These are phyloP conservation scores for Laticauda laticaudata DNA, from an alignment of 2,113 vertebrate genomes.

Conservation along the genomic window DNA sequence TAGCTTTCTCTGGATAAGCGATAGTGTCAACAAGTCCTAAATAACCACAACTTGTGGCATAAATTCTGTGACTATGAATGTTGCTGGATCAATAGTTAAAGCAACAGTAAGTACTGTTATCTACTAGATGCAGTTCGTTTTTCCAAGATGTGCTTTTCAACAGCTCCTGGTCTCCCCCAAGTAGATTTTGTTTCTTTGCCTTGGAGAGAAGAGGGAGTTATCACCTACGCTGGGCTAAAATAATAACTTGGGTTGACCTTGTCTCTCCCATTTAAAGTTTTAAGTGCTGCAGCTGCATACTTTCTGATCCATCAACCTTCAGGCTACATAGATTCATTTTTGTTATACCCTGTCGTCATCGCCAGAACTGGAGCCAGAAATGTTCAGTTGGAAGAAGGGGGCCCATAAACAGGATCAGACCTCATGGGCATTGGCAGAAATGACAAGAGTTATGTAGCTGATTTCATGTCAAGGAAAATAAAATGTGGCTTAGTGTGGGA, in stretches of 20 bases:
- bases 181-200: conserved; percentile 28
- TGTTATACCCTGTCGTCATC: conserved; percentile 18
- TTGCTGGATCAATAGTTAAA: not conserved
- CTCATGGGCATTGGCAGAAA: conserved; percentile 30
- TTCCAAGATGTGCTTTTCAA: conserved; percentile 8
- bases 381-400: not conserved
- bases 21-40: conserved; percentile 24
- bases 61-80: conserved; percentile 14
- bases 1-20: conserved; percentile 15
- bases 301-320: not conserved
- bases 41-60: conserved; percentile 17
- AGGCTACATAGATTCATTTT: conserved; percentile 24
- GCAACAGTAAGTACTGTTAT: not conserved
- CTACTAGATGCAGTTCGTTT: not conserved
- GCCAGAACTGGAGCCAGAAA: conserved; percentile 18
- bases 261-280: conserved; percentile 34
- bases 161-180: conserved; percentile 20
- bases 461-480: conserved; percentile 46
- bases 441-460: not conserved
- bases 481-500: conserved; percentile 28
- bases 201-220: not conserved
- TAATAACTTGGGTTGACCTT: conserved; percentile 39
- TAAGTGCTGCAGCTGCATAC: conserved; percentile 42
- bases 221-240: conserved; percentile 2
- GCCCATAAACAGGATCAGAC: not conserved